Evolutionary conservation across 2,113 vertebrate species (phyloP).

Genomic region (Gobiocypris rarus): DNA sequence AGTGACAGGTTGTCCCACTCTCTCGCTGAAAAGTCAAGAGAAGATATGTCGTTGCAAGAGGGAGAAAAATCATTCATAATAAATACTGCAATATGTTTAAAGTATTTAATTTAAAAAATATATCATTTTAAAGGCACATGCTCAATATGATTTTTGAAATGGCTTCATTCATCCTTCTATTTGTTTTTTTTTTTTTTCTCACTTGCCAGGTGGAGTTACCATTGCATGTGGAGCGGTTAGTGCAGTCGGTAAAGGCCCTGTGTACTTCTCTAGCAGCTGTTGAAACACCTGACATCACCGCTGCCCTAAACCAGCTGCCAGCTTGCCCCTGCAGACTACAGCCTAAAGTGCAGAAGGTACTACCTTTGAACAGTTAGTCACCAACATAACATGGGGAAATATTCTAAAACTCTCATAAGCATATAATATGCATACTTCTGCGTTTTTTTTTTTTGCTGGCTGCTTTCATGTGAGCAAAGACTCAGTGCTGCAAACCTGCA

Average conservation of each 20-base stretch:
- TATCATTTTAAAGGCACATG: background rate
- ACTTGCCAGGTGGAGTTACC: conserved; percentile 81
- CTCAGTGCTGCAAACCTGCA: background rate
- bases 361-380: background rate
- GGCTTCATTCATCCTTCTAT: background rate
- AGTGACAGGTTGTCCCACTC: too few species aligned
- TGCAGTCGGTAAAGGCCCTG: conserved; percentile 94
- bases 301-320: conserved; percentile 89
- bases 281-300: conserved; percentile 90
- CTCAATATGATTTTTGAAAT: background rate
- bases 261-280: conserved; percentile 90
- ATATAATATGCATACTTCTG: background rate
- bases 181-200: background rate
- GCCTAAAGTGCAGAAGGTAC: conserved; percentile 91
- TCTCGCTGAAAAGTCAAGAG: too few species aligned
- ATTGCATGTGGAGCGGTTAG: conserved; percentile 86
- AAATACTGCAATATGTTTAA: too few species aligned
- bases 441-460: background rate
- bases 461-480: conserved; percentile 6
- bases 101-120: background rate
- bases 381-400: background rate
- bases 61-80: too few species aligned
- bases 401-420: background rate
- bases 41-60: too few species aligned
- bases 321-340: conserved; percentile 93